Percentiles rank a stretch among this genome's conserved stretches.
Conservation (phyloP, 23 tunicate species). For the Halocynthia roretzi region DNA sequence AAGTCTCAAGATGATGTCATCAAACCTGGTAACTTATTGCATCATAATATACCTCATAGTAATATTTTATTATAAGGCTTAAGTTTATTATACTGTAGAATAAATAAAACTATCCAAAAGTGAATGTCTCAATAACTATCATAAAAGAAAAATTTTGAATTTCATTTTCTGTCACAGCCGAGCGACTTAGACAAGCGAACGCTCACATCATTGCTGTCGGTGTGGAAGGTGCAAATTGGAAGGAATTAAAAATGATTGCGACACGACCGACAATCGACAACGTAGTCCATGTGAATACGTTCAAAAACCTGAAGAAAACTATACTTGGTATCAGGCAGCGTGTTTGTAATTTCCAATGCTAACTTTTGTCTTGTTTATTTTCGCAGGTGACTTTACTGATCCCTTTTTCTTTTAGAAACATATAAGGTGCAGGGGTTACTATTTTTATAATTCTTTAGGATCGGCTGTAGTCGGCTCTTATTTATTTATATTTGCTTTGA, state of each 20-base stretch:
- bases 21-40: slow-evolving; percentile 15
- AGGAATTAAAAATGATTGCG: slow-evolving; percentile 32
- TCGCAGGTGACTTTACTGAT: no score
- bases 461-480: no score
- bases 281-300: slow-evolving; percentile 8
- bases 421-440: no score
- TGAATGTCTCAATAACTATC: no score
- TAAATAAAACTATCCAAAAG: no score
- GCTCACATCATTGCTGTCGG: slow-evolving; percentile 56
- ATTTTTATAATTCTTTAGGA: no score
- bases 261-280: slow-evolving; percentile 42
- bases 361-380: no score
- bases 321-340: neutral
- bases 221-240: slow-evolving; percentile 30
- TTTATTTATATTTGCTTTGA: no score
- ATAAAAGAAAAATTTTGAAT: no score
- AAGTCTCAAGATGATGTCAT: slow-evolving; percentile 41
- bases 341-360: neutral
- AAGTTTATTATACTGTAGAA: no score
- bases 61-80: no score
- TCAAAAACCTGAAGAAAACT: neutral
- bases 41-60: neutral
- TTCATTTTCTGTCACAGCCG: slow-evolving; percentile 10
- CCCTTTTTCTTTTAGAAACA: no score
- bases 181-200: slow-evolving; percentile 12